These are phyloP conservation scores for Bombus cullumanus DNA, from an alignment of 1,140 invertebrate species.

Conservation along the genomic window DNA sequence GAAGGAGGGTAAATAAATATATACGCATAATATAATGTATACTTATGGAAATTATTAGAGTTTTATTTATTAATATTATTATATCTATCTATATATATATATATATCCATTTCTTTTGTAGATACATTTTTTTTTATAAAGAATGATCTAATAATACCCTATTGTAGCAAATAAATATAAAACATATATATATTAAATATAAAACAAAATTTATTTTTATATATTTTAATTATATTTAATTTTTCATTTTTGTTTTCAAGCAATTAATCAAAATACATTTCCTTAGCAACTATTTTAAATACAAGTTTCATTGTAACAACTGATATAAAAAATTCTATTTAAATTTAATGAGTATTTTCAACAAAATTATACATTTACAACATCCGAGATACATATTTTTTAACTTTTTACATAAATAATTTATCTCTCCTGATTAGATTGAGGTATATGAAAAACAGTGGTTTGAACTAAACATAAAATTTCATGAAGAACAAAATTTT, in stretches of 20 bases:
- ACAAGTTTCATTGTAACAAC: neutral
- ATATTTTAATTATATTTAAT: neutral
- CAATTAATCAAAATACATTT: neutral
- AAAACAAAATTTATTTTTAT: neutral
- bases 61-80: neutral
- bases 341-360: neutral
- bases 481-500: neutral
- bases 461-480: neutral
- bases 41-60: neutral
- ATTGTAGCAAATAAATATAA: constrained; percentile 27
- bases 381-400: neutral
- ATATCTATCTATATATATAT: neutral
- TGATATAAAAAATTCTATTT: too few relatives aligned
- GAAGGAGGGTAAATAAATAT: neutral
- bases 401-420: neutral
- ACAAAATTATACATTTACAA: neutral
- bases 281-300: neutral
- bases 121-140: constrained; percentile 12
- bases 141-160: constrained; percentile 43
- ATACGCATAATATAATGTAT: neutral
- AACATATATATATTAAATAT: too few relatives aligned
- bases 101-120: neutral
- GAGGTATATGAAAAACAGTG: neutral
- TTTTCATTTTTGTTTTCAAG: neutral
- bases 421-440: neutral